Evolutionary conservation across 2,113 vertebrate genomes (phyloP).

Genomic region (Dicentrarchus labrax): DNA sequence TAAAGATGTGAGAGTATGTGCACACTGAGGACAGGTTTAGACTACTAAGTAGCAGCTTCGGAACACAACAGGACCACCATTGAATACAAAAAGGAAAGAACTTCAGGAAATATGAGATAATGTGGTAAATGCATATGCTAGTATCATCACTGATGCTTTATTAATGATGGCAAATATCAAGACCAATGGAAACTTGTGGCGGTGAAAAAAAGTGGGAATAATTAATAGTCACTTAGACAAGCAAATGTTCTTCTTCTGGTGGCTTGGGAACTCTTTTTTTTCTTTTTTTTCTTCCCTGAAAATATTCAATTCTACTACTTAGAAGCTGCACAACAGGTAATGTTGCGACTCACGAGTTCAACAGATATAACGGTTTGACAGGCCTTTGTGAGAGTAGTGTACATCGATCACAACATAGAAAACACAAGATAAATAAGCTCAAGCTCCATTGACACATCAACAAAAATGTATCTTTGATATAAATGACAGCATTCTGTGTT

Average conservation of each 20-base stretch:
- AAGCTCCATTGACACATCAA: slow-evolving; percentile 68
- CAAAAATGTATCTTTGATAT: slow-evolving; percentile 69
- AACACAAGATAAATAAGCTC: slow-evolving; percentile 80
- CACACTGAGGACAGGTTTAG: slow-evolving; percentile 60
- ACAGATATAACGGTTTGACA: slow-evolving; percentile 72
- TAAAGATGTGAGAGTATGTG: slow-evolving; percentile 53
- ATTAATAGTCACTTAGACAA: slow-evolving; percentile 36
- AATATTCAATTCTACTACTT: slow-evolving; percentile 52
- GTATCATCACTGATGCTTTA: slow-evolving; percentile 46
- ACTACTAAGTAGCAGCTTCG: slow-evolving; percentile 57
- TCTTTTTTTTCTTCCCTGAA: slow-evolving; percentile 39
- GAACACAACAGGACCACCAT: slow-evolving; percentile 64
- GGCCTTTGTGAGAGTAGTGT: slow-evolving; percentile 71
- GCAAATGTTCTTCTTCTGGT: slow-evolving; percentile 50
- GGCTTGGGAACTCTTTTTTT: slow-evolving; percentile 43
- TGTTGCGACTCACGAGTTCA: slow-evolving; percentile 62
- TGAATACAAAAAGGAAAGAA: slow-evolving; percentile 52
- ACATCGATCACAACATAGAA: slow-evolving; percentile 80
- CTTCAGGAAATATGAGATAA: slow-evolving; percentile 42
- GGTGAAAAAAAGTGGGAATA: slow-evolving; percentile 34
- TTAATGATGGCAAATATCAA: slow-evolving; percentile 42
- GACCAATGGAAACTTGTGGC: slow-evolving; percentile 31
- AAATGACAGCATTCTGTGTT: slow-evolving; percentile 64
- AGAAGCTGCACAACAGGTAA: slow-evolving; percentile 68
- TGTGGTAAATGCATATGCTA: slow-evolving; percentile 29